Conservation (phyloP, 2,888 invertebrate genomes). For the Oegoconia quadripuncta region DNA sequence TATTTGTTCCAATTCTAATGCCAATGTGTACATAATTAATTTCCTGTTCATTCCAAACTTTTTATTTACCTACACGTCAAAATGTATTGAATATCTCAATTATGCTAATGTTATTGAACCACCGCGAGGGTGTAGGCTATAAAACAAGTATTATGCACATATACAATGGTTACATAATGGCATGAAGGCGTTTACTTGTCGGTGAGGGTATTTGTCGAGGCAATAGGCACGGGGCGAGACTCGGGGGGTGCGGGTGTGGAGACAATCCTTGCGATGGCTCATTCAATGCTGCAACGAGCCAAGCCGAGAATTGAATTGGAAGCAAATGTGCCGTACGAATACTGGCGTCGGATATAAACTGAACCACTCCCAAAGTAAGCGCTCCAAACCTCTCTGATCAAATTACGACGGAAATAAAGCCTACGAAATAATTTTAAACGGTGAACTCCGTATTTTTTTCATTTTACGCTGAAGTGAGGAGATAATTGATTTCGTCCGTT, state of each 20-base stretch:
- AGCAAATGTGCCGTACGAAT: slow-evolving; percentile 70
- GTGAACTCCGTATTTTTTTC: background rate
- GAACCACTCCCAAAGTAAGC: slow-evolving; percentile 52
- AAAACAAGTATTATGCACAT: slow-evolving; percentile 34
- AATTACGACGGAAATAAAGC: slow-evolving; percentile 43
- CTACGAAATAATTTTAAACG: slow-evolving; percentile 34
- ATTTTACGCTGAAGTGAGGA: background rate
- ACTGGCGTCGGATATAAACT: slow-evolving; percentile 66
- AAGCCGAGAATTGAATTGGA: slow-evolving; percentile 72
- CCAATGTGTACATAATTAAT: too few species aligned
- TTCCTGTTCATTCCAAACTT: too few species aligned
- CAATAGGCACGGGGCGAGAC: slow-evolving; percentile 16
- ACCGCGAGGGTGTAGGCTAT: slow-evolving; percentile 20
- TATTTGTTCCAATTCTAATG: too few species aligned
- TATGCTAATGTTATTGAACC: slow-evolving; percentile 26
- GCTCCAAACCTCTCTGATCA: slow-evolving; percentile 45
- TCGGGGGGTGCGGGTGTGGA: slow-evolving; percentile 30
- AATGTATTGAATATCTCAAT: slow-evolving; percentile 10
- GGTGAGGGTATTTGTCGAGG: slow-evolving; percentile 34
- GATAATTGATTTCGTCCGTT: background rate
- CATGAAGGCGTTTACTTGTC: slow-evolving; percentile 34
- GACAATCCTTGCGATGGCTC: slow-evolving; percentile 71
- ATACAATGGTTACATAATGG: slow-evolving; percentile 33
- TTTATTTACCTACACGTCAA: slow-evolving; percentile 2
- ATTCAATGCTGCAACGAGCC: slow-evolving; percentile 71